Base-by-base conservation (phyloP, 2,888 invertebrate species). In the Lathronympha strigana region DNA sequence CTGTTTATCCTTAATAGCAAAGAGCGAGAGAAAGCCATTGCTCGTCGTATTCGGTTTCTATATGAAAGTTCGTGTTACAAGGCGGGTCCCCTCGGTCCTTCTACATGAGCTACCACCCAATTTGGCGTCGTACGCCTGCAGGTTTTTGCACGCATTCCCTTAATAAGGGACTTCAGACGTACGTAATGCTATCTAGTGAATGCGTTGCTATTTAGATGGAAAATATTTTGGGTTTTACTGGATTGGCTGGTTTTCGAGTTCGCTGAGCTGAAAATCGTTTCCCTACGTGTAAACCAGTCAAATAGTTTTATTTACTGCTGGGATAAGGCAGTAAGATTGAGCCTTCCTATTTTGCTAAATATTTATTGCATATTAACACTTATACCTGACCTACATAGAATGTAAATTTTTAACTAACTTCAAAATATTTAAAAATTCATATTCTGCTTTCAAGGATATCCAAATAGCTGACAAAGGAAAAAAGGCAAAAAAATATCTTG, bases 131-230 rank as follows among this genome's bases (percentile, higher is more conserved):
- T 62, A 73, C 74, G 74, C 75, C 75, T 79, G 78, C 81, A 77
- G 81, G 80, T 86, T 87, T 86, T 86, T 85, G 79, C 81, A 76
- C 79, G 79, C 82, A 81, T 81, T 81, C 79, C 81, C 74, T 78
- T 79, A 76, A 77, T 78, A 78, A 75, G 76, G 72, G 71, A 74
- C 73, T 73, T 71, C 73, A 69, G 71, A 71, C 71, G 62, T 71
- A 71, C 69, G 71, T 76, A 76, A 76, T 76, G 78, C 76, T 76
- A 69, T 71, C 70, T 71, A 66, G 72, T 64, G 58, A 64, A 64
- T 60, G 64, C 53, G 58, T 45, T 53, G 64, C 58, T 60, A 60
- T 64, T 64, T 60, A 53, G 45, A 60, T 60, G 60, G 60, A 64
- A 64, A 64, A 64, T 64, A 60, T 64, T 60, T 64, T 45, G 58